These are phyloP conservation scores for Tenualosa thibaudeaui DNA, from an alignment of 2,797 vertebrate genomes.

Conservation along the genomic window DNA sequence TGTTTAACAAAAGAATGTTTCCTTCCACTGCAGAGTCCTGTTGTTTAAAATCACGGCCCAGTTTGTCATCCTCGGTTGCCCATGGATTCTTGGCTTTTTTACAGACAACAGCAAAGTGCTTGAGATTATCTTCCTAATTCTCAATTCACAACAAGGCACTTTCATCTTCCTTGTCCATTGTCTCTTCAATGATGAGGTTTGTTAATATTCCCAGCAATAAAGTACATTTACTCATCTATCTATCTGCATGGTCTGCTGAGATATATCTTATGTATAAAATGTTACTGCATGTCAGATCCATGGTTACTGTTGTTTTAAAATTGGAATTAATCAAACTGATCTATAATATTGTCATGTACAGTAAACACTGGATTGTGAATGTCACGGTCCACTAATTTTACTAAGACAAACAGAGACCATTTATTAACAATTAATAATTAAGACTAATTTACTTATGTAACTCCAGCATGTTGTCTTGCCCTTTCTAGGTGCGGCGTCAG, in stretches of 20 bases:
- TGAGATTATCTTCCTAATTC: not conserved
- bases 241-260: too few species aligned
- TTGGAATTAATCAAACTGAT: too few species aligned
- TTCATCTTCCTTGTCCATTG: slow-evolving; percentile 29
- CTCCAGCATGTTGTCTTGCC: not conserved
- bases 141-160: slow-evolving; percentile 33
- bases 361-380: too few species aligned
- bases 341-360: not conserved
- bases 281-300: not conserved
- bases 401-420: too few species aligned
- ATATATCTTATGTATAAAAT: not conserved
- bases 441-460: not conserved
- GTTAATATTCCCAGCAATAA: not conserved
- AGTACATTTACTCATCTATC: too few species aligned
- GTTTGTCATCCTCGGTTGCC: slow-evolving; percentile 37
- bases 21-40: not conserved
- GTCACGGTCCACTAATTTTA: too few species aligned
- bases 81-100: slow-evolving; percentile 35
- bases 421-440: not conserved
- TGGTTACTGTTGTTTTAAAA: not conserved
- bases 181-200: not conserved
- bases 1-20: not conserved
- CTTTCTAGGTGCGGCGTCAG: not conserved
- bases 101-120: rapidly evolving
- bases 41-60: not conserved